Conservation (phyloP, 2,888 invertebrate genomes). For the Tromatobia lineatoria region DNA sequence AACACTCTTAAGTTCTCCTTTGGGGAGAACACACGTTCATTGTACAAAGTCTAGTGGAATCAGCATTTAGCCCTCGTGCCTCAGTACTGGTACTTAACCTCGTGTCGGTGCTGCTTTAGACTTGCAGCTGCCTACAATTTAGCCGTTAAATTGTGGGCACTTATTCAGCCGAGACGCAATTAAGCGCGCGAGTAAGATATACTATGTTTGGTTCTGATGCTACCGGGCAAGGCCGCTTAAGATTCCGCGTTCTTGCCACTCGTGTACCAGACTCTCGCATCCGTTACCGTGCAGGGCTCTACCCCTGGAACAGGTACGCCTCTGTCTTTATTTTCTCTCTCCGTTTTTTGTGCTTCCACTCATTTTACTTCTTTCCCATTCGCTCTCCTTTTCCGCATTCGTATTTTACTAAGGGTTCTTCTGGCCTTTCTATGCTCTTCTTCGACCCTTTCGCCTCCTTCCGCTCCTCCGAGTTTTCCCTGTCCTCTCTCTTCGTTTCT, state of each 20-base stretch:
- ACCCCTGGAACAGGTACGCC: background rate
- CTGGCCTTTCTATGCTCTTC: background rate
- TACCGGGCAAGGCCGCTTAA: constrained; percentile 29
- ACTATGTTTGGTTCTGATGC: constrained; percentile 47
- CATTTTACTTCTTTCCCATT: background rate
- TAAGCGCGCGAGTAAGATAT: constrained; percentile 53
- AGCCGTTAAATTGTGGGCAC: constrained; percentile 65
- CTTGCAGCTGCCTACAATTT: constrained; percentile 53
- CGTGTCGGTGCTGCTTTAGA: background rate
- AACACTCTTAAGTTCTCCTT: background rate
- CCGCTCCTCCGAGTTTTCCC: background rate
- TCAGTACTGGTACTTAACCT: constrained; percentile 21
- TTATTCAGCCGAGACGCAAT: constrained; percentile 64
- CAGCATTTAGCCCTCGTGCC: constrained; percentile 32
- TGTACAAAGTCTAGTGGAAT: constrained; percentile 19
- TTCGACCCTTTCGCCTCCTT: constrained; percentile 1
- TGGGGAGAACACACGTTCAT: constrained; percentile 32
- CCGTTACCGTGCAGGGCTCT: constrained; percentile 9
- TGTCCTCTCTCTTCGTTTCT: background rate
- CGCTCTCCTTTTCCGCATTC: background rate
- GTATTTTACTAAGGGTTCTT: background rate
- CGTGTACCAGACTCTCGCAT: constrained; percentile 7
- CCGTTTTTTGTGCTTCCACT: background rate
- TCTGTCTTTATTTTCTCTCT: background rate
- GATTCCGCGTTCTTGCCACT: constrained; percentile 52